Evolutionary conservation across 2,888 invertebrate species (phyloP), one percentile per base, ranked within the genome.

Genomic region (Lathronympha strigana): DNA sequence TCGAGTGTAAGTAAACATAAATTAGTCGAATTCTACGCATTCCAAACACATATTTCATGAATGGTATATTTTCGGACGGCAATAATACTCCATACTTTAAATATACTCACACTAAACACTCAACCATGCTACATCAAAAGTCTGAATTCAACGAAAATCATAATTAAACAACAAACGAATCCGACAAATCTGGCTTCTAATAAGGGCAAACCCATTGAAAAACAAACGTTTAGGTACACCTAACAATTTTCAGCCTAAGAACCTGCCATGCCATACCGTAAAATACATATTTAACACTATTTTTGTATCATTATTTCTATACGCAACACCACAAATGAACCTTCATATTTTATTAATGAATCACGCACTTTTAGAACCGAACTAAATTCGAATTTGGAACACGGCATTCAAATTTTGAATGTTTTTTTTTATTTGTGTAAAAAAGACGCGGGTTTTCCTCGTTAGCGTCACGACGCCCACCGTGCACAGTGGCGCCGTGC

Each of bases 401-500:
- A 51, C 50, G 15, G 17, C 38, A 40, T 68, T 54, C 15, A 25
- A 62, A 54, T 54, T 49, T 43, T 54, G 38, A 36, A 23, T 60
- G 54, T 69, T 70, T 73, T 69, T 71, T 72, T 67, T 68, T 61
- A 67, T 70, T 73, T 73, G 71, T 72, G 71, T 71, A 70, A 68
- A 71, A 74, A 81, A 80, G 73, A 73, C 82, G 82, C 85, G 84
- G 79, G 68, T 75, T 71, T 72, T 75, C 72, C 71, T 72, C 69
- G 72, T 73, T 80, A 83, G 85, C 83, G 82, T 79, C 81, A 82
- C 85, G 84, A 84, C 90, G 88, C 85, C 85, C 83, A 81, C 89
- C 88, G 83, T 74, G 83, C 78, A 84, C 79, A 83, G 88, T 87
- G 90, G 90, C 90, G 91, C 90, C 90, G 79, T 88, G 83, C 79